Evolutionary conservation across 2,113 vertebrate species (phyloP), one percentile per base, ranked within the genome.

Genomic region (Ranitomeya variabilis): DNA sequence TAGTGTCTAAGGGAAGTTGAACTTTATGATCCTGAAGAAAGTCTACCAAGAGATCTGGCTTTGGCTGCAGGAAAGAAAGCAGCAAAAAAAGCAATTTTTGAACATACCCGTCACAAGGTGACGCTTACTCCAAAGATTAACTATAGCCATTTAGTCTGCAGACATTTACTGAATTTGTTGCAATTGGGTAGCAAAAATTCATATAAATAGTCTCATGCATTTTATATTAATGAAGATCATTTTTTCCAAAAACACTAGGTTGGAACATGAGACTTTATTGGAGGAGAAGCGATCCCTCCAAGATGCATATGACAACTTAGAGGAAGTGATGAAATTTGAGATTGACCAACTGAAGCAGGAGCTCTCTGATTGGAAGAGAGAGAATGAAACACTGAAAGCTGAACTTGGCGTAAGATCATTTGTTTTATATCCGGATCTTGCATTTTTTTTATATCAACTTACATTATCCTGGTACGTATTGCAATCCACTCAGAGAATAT

Each of bases 291-390:
- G 95, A 81, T 95, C 95, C 45, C 94, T 99, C 52, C 98, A 98
- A 93, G 98, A 99, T 91, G 94, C 95, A 62, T 97, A 95, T 14
- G 97, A 99, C 87, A 96, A 97, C 67, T 92, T 98, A 83, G 97
- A 98, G 90, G 98, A 98, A 84, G 97, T 98, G 90, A 91, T 95
- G 11, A 97, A 97, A 91, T 99, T 98, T 94, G 97, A 99, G 88
- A 93, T 93, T 0, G 97, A 98, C 91, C 96, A 97, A 82, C 93
- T 96, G 85, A 94, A 93, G 78, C 96, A 96, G 91, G 94, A 96
- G 85, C 94, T 98, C 83, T 91, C 94, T 66, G 95, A 95, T 60
- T 92, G 91, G 91, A 95, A 94, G 90, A 93, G 95, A 86, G 96
- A 98, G 93, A 92, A 90, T 23, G 92, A 95, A 83, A 88, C 92